A percentile compares a stretch with the other conserved stretches of the same genome.
phyloP scores from a whole-genome alignment of 2,797 vertebrate species.

The Acanthurus tractus region DNA sequence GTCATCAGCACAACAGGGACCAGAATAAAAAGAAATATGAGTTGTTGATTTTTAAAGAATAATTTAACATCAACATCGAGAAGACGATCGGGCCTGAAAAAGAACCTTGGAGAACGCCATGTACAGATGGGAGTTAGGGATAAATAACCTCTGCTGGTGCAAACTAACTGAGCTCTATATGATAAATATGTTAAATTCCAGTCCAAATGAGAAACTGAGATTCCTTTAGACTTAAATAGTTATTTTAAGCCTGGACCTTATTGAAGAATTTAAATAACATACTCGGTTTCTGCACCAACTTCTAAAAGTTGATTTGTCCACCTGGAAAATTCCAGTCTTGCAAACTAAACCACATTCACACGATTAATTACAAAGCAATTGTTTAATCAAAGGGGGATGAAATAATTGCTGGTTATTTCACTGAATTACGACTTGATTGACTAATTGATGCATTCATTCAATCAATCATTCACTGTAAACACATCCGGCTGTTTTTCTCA shows the following conservation, averaged over 20 bases:
- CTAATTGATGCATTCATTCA: slow-evolving; percentile 7
- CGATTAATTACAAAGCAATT: background rate
- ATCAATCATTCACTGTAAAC: background rate
- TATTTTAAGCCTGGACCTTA: no score
- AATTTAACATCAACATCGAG: background rate
- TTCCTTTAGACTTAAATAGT: no score
- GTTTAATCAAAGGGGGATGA: slow-evolving; percentile 11
- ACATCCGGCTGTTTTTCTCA: background rate
- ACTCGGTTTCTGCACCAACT: no score
- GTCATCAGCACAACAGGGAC: no score
- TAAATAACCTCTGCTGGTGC: background rate
- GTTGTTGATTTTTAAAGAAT: no score
- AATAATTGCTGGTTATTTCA: background rate
- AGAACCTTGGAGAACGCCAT: background rate
- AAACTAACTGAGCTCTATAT: background rate
- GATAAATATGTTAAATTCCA: background rate
- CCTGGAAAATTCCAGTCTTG: no score
- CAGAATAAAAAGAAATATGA: no score
- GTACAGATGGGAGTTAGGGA: background rate
- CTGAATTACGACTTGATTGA: slow-evolving; percentile 11
- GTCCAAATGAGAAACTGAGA: no score
- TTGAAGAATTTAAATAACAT: no score
- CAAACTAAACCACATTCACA: background rate
- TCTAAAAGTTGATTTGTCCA: no score
- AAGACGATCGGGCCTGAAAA: background rate